phyloP scores from a whole-genome alignment of 2,797 vertebrate species.

The Anniella stebbinsi region DNA sequence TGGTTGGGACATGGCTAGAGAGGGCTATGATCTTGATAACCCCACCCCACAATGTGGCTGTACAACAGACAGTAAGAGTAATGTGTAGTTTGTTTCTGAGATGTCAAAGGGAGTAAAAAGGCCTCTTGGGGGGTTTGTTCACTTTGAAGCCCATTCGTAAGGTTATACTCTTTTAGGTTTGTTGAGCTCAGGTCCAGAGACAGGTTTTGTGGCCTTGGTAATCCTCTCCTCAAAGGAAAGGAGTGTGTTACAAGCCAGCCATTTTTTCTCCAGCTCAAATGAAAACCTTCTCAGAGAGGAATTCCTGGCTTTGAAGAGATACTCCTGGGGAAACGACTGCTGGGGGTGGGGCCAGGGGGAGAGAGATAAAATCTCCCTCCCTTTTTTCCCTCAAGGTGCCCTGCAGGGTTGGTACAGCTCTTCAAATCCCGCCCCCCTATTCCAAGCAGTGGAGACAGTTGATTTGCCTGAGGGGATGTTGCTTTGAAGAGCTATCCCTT shows the following conservation, averaged over 20 bases:
- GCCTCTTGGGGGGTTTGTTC: accelerated
- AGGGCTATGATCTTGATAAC: neutral
- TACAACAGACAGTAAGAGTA: neutral
- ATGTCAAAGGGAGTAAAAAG: accelerated
- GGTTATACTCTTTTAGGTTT: slow-evolving; percentile 6
- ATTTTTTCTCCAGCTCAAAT: neutral
- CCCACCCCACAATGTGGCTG: neutral
- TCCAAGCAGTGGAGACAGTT: neutral
- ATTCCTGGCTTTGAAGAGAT: neutral
- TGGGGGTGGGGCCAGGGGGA: neutral
- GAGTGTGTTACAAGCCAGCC: neutral
- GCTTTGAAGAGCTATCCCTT: neutral
- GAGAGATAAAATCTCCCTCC: too few species aligned
- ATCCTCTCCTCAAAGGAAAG: neutral
- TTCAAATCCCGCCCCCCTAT: neutral
- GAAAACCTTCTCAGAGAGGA: neutral
- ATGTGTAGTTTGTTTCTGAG: neutral
- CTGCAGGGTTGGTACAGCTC: neutral
- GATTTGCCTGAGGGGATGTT: neutral
- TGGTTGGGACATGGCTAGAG: neutral
- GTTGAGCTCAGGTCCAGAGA: neutral
- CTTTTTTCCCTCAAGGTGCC: neutral
- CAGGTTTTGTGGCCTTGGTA: neutral
- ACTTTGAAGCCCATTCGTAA: slow-evolving; percentile 46
- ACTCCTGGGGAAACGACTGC: neutral